Evolutionary conservation across 2,797 vertebrate genomes (phyloP), one percentile per base, ranked within the genome.

Genomic region (Acanthopagrus latus): DNA sequence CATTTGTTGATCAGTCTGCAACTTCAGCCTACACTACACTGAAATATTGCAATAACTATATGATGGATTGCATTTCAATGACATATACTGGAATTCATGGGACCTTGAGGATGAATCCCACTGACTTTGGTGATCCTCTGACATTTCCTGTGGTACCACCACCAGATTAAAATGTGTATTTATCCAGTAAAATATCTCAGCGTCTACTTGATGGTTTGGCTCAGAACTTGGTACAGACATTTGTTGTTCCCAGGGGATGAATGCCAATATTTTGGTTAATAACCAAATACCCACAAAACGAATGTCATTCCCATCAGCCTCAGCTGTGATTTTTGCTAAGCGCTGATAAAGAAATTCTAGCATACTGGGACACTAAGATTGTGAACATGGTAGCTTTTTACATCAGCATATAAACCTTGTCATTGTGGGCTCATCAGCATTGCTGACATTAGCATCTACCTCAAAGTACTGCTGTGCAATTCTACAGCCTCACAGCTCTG

Each of bases 181-280:
- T 57, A 46, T 57, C 33, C 7, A 14, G 13, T 27, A 16, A 58
- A 18, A 55, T 62, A 47, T 52, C 11, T 47, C 13, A 47, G 3
- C 0, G 33, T 33, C 9, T 64, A 50, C 17, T n/a, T 20, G 23
- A 66, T 51, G 9, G 62, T 25, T 23, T 18, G 20, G 3, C 20
- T 51, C n/a, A 21, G 18, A 44, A 54, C 3, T 29, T 54, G 54
- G 11, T 44, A 50, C 17, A 41, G 11, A 44, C 27, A 23, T 59
- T 52, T 7, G 2, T 38, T 6, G 47, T 52, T 52, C n/a, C 50
- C n/a, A 51, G n/a, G 21, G 9, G 50, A 4, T 21, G 10, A 12
- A 21, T 51, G 3, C 7, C 10, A n/a, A 13, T n/a, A 2, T 48
- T 21, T 3, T 0, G 2, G 16, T 51, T n/a, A 51, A 6, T 14